phyloP scores from a whole-genome alignment of 35 echinoderm and acorn worm genomes.

The Stichopus chloronotus region DNA sequence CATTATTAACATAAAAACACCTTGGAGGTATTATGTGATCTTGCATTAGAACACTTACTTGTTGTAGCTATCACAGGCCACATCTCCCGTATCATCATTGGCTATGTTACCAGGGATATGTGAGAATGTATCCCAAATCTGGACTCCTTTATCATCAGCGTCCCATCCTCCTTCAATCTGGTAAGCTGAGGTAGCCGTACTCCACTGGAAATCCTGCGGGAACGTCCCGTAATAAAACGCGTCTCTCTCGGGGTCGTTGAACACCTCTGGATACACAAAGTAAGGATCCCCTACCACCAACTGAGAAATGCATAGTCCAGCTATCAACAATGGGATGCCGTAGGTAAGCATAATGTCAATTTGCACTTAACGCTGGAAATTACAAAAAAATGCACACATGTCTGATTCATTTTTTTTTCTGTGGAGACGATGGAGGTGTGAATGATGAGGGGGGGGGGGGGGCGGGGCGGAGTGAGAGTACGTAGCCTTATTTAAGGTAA shows the following conservation, averaged over 20 bases:
- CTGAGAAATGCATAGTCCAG: no score
- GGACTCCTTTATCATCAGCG: constrained; percentile 65
- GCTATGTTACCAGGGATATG: neutral
- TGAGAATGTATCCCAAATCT: constrained; percentile 72
- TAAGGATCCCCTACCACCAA: neutral
- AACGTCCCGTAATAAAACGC: constrained; percentile 74
- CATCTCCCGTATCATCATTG: neutral
- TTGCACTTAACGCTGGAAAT: no score
- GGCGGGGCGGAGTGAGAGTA: no score
- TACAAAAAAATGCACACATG: no score
- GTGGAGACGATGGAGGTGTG: no score
- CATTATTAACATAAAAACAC: no score
- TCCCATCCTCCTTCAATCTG: constrained; percentile 83
- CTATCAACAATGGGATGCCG: no score
- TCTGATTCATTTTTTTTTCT: no score
- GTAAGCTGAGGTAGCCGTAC: constrained; percentile 70
- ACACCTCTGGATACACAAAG: constrained; percentile 70
- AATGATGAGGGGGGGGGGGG: no score
- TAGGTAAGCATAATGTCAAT: no score
- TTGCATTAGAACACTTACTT: neutral
- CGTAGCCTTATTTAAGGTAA: no score
- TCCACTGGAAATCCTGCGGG: constrained; percentile 75
- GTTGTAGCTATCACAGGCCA: constrained; percentile 44
- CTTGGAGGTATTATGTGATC: no score
- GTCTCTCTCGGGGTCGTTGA: constrained; percentile 40